Evolutionary conservation across 2,113 vertebrate species (phyloP), one percentile per base, ranked within the genome.

Genomic region (Catharus minimus): DNA sequence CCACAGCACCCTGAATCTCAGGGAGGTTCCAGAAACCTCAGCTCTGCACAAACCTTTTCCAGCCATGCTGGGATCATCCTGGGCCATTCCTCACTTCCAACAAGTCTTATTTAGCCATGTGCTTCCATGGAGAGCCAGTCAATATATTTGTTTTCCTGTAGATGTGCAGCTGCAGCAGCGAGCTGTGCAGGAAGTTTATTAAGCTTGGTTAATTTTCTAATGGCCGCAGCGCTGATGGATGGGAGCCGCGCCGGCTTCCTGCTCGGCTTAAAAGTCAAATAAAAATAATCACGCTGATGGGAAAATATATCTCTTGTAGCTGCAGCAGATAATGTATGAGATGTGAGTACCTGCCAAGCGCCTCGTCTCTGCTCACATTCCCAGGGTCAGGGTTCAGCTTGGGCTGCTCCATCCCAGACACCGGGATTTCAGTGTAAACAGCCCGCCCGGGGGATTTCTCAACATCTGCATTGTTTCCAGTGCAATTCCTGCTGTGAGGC

Each of bases 141-240:
- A 12, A 30, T 81, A 4, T 15, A 20, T 88, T 58, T 88, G 81
- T 82, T 84, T 76, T 79, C 15, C 84, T 47, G 75, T 36, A 3
- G 81, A 65, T 46, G 21, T 8, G 44, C 49, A 76, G 89, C 87
- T 72, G 85, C 89, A 80, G 93, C 2, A 79, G 66, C 28, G 53
- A 89, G 43, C 74, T 58, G 15, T 39, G 91, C 87, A 82, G 91
- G 79, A 92, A 73, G 88, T 83, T 90, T 77, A 86, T 94, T 74
- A 88, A 94, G 89, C 91, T 80, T 26, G 82, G 91, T 94, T 94
- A 89, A 94, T 92, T 95, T 89, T 89, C 95, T 91, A 91, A 91
- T 82, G 88, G 91, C 81, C 19, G 1, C 88, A 9, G 92, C 10
- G 61, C 20, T 94, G 88, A 94, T 89, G 75, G 95, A 92, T 92